phyloP scores from a whole-genome alignment of 2,888 invertebrate species.

The Pachymerium ferrugineum region DNA sequence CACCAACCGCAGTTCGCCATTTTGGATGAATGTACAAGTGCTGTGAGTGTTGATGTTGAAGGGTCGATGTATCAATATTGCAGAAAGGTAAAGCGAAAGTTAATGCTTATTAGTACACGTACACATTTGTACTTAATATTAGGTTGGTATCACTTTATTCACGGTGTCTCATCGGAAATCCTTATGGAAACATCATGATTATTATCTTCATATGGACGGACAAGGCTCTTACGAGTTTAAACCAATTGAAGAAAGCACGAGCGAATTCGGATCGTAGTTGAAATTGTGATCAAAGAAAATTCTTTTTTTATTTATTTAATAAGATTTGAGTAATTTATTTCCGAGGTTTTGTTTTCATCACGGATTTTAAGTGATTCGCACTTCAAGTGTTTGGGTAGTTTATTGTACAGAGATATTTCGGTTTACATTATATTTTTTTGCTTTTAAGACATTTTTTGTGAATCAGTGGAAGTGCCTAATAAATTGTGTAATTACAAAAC shows the following conservation, averaged over 20 bases:
- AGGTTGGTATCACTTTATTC: conserved; percentile 81
- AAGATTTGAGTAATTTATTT: not conserved
- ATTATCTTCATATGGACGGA: conserved; percentile 92
- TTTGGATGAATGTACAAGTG: conserved; percentile 96
- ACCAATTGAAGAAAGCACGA: conserved; percentile 75
- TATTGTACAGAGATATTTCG: not conserved
- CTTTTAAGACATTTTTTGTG: not conserved
- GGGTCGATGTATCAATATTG: conserved; percentile 96
- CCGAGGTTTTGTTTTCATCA: not conserved
- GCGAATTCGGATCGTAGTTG: conserved; percentile 86
- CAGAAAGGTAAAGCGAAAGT: conserved; percentile 49
- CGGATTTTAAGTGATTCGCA: too few relatives aligned
- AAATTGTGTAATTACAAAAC: not conserved
- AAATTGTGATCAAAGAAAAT: not conserved
- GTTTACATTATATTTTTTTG: not conserved
- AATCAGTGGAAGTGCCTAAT: not conserved
- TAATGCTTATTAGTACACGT: not conserved
- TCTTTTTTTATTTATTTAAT: conserved; percentile 3
- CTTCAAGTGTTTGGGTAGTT: not conserved
- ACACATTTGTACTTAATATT: not conserved
- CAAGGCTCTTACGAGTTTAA: conserved; percentile 83
- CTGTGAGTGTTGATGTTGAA: conserved; percentile 97
- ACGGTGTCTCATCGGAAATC: conserved; percentile 97
- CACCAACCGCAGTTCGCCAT: conserved; percentile 98
- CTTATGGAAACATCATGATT: conserved; percentile 96